A percentile compares a stretch with the other conserved stretches of the same genome.
phyloP scores from a whole-genome alignment of 1,140 invertebrate species.

The Monomorium pharaonis region DNA sequence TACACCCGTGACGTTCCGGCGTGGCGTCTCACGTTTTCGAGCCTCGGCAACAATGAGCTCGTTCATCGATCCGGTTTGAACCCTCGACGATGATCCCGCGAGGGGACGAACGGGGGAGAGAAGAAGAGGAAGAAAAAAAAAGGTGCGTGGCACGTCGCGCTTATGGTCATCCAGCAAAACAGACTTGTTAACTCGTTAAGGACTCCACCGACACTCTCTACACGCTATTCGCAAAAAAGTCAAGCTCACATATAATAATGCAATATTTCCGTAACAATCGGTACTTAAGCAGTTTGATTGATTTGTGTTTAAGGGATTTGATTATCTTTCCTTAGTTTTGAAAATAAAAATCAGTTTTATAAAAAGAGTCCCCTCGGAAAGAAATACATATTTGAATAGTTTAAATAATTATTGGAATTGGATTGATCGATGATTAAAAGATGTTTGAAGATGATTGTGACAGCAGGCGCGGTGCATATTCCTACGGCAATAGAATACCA shows the following conservation, averaged over 20 bases:
- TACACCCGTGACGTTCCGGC: constrained; percentile 49
- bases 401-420: neutral
- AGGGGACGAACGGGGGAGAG: neutral
- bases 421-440: neutral
- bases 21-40: constrained; percentile 60
- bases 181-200: constrained; percentile 55
- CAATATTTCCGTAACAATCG: neutral
- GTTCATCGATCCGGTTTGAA: constrained; percentile 64
- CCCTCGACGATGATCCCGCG: constrained; percentile 31
- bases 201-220: neutral
- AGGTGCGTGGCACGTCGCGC: constrained; percentile 36
- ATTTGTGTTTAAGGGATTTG: neutral
- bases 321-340: neutral
- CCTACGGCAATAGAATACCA: neutral
- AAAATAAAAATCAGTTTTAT: neutral
- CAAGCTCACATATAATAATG: neutral
- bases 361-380: neutral
- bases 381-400: neutral
- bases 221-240: constrained; percentile 19
- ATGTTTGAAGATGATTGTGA: neutral
- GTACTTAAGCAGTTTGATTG: neutral
- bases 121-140: constrained; percentile 37
- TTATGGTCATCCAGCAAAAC: constrained; percentile 56
- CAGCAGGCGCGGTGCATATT: neutral
- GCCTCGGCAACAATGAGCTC: constrained; percentile 57